Evolutionary conservation across 2,797 vertebrate species (phyloP).

Genomic region (Ptychobarbus kaznakovi): DNA sequence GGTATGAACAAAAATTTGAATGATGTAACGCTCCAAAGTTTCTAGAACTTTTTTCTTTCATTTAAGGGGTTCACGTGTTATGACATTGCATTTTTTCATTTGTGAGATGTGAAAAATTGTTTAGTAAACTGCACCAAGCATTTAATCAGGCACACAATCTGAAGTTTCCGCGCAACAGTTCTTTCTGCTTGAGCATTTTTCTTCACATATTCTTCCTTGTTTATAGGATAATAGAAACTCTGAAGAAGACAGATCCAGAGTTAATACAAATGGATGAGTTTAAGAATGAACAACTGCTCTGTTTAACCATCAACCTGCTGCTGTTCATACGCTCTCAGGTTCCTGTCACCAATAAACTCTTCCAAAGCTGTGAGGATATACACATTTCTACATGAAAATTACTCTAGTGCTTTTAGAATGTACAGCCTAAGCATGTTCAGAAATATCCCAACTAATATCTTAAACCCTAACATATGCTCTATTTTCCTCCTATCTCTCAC

Average conservation of each 20-base stretch:
- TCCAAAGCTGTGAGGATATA: constrained; percentile 76
- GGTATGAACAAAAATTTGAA: background rate
- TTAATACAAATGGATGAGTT: constrained; percentile 75
- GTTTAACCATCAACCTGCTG: constrained; percentile 76
- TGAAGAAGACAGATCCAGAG: constrained; percentile 74
- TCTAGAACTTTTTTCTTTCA: background rate
- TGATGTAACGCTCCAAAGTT: background rate
- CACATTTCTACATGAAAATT: background rate
- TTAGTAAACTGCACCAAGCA: background rate
- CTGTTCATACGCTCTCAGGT: constrained; percentile 77
- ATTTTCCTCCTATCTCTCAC: background rate
- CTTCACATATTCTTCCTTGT: background rate
- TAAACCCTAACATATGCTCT: background rate
- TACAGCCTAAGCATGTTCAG: background rate
- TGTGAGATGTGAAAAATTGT: background rate
- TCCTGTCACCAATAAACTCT: constrained; percentile 77
- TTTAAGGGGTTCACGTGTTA: background rate
- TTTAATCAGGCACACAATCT: background rate
- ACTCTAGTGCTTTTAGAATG: background rate
- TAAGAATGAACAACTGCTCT: constrained; percentile 79
- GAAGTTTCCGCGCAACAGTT: background rate
- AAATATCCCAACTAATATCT: background rate
- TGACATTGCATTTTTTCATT: background rate
- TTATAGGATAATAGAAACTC: constrained; percentile 72
- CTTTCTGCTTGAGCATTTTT: background rate